These are phyloP conservation scores for Brenthis hecate DNA, from an alignment of 2,888 invertebrate species.

Conservation along the genomic window DNA sequence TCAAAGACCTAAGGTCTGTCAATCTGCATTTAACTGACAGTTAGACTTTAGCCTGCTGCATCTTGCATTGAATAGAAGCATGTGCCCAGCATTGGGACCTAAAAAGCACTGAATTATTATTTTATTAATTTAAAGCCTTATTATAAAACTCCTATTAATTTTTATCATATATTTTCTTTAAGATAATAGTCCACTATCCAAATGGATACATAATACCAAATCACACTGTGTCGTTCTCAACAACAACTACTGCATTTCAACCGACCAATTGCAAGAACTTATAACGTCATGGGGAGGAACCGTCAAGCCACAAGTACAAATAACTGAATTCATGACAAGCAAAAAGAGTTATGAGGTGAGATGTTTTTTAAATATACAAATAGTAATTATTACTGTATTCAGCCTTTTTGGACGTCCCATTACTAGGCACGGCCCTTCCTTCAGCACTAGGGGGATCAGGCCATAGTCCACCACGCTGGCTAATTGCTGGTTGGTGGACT, in stretches of 20 bases:
- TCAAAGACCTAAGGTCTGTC: too few species aligned
- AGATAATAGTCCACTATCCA: slow-evolving; percentile 53
- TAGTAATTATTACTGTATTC: too few species aligned
- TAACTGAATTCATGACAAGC: slow-evolving; percentile 88
- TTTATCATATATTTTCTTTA: slow-evolving; percentile 26
- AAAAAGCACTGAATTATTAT: too few species aligned
- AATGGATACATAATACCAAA: slow-evolving; percentile 57
- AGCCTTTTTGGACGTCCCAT: too few species aligned
- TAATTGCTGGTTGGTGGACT: too few species aligned
- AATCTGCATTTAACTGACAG: too few species aligned
- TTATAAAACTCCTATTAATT: background rate
- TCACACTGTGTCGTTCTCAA: slow-evolving; percentile 56
- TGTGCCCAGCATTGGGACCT: too few species aligned
- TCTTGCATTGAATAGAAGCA: too few species aligned
- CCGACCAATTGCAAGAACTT: slow-evolving; percentile 61
- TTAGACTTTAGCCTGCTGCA: too few species aligned
- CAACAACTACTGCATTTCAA: slow-evolving; percentile 70
- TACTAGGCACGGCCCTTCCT: too few species aligned
- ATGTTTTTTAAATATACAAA: background rate
- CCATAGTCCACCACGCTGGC: too few species aligned
- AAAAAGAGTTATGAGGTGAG: slow-evolving; percentile 91
- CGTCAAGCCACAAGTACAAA: slow-evolving; percentile 59
- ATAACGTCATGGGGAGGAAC: slow-evolving; percentile 61
- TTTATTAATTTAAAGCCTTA: background rate
- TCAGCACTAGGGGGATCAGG: too few species aligned